A percentile compares a stretch with the other conserved stretches of the same genome.
phyloP scores from a whole-genome alignment of 2,797 vertebrate genomes.

The Eulemur mongoz region DNA sequence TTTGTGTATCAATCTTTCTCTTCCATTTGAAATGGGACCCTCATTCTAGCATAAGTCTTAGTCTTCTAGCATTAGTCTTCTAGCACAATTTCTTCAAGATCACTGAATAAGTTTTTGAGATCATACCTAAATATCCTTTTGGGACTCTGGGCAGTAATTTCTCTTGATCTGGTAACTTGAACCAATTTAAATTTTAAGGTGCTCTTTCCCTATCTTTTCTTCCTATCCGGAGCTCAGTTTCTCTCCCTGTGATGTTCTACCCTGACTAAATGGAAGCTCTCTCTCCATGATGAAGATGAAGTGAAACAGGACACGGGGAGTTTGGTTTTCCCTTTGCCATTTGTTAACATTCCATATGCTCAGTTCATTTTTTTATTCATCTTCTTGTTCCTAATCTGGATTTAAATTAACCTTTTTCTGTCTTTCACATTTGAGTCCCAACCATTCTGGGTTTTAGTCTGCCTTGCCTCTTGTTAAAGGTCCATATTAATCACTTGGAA shows the following conservation, averaged over 20 bases:
- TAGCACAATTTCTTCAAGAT: not conserved
- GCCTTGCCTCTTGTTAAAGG: not conserved
- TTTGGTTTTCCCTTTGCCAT: not conserved
- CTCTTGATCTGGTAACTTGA: not conserved
- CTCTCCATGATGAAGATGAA: not conserved
- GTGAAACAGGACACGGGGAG: not conserved
- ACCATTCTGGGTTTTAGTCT: not conserved
- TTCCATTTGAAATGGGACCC: not conserved
- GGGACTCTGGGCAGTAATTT: not conserved
- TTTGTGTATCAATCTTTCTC: not conserved
- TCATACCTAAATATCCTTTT: not conserved
- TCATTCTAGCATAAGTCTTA: not conserved
- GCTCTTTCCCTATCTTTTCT: not conserved
- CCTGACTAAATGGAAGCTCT: not conserved
- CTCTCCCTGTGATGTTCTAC: not conserved
- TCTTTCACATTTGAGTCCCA: not conserved
- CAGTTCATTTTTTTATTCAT: slow-evolving; percentile 1
- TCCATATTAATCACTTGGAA: not conserved
- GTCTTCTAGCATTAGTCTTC: not conserved
- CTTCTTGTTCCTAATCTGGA: slow-evolving; percentile 41
- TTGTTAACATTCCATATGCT: slow-evolving; percentile 23
- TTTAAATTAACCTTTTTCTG: not conserved
- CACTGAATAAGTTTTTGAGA: not conserved
- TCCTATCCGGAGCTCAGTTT: not conserved
- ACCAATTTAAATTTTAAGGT: not conserved